Percentiles rank a stretch among this genome's conserved stretches.
phyloP scores from a whole-genome alignment of 1,140 invertebrate genomes.

The Eumeta japonica region DNA sequence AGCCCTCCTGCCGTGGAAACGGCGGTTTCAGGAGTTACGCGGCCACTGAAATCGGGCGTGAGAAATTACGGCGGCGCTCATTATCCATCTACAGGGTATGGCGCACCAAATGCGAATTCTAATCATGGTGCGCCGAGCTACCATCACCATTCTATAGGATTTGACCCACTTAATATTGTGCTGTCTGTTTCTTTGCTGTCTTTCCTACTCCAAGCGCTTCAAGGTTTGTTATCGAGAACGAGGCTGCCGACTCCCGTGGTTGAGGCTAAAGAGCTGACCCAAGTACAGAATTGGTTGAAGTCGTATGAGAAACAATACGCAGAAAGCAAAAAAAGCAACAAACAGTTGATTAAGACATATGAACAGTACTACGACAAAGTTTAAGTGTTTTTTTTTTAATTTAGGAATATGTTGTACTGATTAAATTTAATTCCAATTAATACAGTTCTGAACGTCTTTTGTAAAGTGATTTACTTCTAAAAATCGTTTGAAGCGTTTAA shows the following conservation, averaged over 20 bases:
- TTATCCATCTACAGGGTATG: conserved; percentile 31
- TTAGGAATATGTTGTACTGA: too few relatives aligned
- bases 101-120: conserved; percentile 10
- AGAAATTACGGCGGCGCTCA: conserved; percentile 31
- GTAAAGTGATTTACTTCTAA: too few relatives aligned
- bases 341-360: too few relatives aligned
- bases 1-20: not conserved
- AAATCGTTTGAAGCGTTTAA: too few relatives aligned
- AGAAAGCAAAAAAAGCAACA: too few relatives aligned
- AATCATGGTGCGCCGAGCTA: conserved; percentile 32
- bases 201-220: conserved; percentile 48
- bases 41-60: not conserved
- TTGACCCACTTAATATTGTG: conserved; percentile 54
- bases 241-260: conserved; percentile 37
- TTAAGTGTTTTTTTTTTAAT: too few relatives aligned
- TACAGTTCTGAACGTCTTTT: too few relatives aligned
- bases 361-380: too few relatives aligned
- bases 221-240: conserved; percentile 35
- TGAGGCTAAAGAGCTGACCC: conserved; percentile 29
- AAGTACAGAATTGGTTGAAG: conserved; percentile 23
- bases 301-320: conserved; percentile 25
- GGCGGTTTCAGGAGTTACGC: not conserved
- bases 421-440: too few relatives aligned
- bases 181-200: conserved; percentile 51
- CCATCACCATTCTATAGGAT: conserved; percentile 52